phyloP scores from a whole-genome alignment of 2,797 vertebrate species.

The Loris lydekkerianus region DNA sequence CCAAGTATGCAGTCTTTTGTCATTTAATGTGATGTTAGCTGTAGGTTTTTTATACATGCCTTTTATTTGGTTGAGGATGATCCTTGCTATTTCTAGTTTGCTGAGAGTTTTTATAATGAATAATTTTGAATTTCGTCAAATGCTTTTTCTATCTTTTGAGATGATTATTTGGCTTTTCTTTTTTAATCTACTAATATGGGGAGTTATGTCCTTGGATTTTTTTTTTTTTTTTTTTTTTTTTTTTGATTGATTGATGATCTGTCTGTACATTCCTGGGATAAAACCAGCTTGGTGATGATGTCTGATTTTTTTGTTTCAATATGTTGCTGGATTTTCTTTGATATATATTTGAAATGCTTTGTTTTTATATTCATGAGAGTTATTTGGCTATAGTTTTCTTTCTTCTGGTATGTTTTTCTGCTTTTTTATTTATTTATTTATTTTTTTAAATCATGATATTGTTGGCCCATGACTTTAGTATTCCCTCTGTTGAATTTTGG shows the following conservation, averaged over 20 bases:
- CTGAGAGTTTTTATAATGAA: background rate
- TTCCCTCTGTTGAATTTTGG: background rate
- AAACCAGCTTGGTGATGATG: background rate
- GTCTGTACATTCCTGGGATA: background rate
- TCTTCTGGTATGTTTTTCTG: background rate
- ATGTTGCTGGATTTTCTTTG: background rate
- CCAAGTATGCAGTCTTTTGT: background rate
- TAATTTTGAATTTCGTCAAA: conserved; percentile 11
- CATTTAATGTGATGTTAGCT: background rate
- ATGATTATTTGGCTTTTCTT: background rate
- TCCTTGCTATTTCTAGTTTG: conserved; percentile 9
- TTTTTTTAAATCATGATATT: background rate
- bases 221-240: background rate
- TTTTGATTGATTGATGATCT: background rate
- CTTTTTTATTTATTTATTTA: background rate
- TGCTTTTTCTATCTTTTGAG: background rate
- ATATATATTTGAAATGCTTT: background rate
- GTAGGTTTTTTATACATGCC: background rate
- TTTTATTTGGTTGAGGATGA: background rate
- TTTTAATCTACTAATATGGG: background rate
- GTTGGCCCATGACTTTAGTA: background rate
- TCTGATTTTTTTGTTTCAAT: background rate
- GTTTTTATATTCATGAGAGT: background rate
- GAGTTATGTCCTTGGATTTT: background rate
- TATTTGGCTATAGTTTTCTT: background rate